A percentile compares a stretch with the other conserved stretches of the same genome.
Conservation (phyloP, 2,113 vertebrate genomes). For the Danionella cerebrum region DNA sequence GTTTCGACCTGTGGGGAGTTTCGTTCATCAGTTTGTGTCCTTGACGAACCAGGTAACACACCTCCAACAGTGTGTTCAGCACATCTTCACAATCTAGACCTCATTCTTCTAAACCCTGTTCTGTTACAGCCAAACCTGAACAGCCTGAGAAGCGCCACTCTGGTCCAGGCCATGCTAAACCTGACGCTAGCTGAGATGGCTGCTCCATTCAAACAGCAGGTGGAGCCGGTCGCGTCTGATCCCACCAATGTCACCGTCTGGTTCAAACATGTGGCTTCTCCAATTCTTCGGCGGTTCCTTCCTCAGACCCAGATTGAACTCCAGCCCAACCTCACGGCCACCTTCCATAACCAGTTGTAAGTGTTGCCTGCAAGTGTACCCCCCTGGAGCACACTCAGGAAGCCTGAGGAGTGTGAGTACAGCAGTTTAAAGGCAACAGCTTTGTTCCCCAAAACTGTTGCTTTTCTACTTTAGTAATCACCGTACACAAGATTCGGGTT, state of each 20-base stretch:
- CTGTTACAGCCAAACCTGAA: slow-evolving; percentile 47
- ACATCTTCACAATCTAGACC: not conserved
- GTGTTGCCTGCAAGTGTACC: slow-evolving; percentile 26
- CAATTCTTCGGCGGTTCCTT: slow-evolving; percentile 52
- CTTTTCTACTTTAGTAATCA: no score
- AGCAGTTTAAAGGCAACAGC: no score
- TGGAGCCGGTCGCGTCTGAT: slow-evolving; percentile 30
- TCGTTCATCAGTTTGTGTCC: slow-evolving; percentile 57
- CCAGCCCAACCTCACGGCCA: slow-evolving; percentile 42
- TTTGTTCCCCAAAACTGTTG: no score
- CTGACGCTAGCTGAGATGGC: slow-evolving; percentile 62
- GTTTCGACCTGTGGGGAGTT: slow-evolving; percentile 51
- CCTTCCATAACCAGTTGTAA: slow-evolving; percentile 62
- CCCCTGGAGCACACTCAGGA: not conserved
- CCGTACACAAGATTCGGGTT: no score
- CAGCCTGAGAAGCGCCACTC: slow-evolving; percentile 47
- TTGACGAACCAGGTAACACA: slow-evolving; percentile 54
- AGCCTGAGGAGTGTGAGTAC: no score
- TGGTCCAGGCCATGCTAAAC: slow-evolving; percentile 62
- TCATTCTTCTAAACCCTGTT: not conserved
- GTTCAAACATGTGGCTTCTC: slow-evolving; percentile 55
- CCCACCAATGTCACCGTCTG: slow-evolving; percentile 52
- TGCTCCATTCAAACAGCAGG: slow-evolving; percentile 34
- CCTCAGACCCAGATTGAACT: slow-evolving; percentile 14
- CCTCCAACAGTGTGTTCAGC: not conserved